These are phyloP conservation scores for Mormyrops boulengeri DNA, from an alignment of 2,797 vertebrate species.

Conservation along the genomic window DNA sequence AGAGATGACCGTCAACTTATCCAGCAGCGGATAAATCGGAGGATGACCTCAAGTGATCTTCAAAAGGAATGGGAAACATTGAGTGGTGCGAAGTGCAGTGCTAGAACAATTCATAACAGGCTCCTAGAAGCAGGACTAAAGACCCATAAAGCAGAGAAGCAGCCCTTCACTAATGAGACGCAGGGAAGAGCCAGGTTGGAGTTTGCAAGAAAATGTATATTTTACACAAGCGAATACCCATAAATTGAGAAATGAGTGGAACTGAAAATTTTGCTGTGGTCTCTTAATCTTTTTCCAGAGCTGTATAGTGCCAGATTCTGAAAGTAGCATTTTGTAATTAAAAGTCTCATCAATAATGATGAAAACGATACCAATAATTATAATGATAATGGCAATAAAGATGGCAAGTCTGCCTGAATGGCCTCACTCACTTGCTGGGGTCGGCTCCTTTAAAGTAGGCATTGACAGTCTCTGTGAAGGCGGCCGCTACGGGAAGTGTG, in stretches of 20 bases:
- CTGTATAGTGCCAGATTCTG: not conserved
- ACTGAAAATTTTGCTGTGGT: not conserved
- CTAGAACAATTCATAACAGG: not conserved
- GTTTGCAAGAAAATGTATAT: not conserved
- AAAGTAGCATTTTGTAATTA: not conserved
- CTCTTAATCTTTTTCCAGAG: not conserved
- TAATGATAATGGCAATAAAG: not conserved
- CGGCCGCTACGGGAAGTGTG: slow-evolving; percentile 93
- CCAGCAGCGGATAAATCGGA: not conserved
- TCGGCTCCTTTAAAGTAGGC: slow-evolving; percentile 98
- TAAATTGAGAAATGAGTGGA: not conserved
- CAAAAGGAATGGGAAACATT: not conserved
- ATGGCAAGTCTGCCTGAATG: not conserved
- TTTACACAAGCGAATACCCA: not conserved
- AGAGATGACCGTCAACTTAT: not conserved
- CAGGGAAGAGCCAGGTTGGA: not conserved
- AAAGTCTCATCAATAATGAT: not conserved
- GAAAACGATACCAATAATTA: not conserved
- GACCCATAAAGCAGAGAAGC: not conserved
- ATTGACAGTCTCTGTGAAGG: slow-evolving; percentile 97
- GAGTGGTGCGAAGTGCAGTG: not conserved
- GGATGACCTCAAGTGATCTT: not conserved
- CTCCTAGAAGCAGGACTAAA: not conserved
- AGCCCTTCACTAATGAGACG: not conserved
- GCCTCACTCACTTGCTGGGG: slow-evolving; percentile 77